Evolutionary conservation across 2,797 vertebrate genomes (phyloP).

Genomic region (Tauraco hartlaubi): DNA sequence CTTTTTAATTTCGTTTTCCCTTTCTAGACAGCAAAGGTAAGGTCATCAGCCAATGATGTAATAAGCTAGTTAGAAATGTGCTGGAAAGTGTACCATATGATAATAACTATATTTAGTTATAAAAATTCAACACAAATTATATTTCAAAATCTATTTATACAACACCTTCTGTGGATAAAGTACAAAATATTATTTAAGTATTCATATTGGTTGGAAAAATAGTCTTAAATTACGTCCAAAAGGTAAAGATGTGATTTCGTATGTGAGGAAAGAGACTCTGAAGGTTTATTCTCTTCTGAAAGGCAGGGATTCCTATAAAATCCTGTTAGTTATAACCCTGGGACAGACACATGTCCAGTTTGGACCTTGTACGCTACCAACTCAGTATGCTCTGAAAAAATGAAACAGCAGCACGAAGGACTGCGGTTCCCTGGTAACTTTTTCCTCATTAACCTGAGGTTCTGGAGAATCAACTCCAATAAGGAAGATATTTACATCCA

Average conservation of each 20-base stretch:
- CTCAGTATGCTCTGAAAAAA: background rate
- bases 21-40: constrained; percentile 20
- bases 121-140: background rate
- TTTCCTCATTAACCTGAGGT: background rate
- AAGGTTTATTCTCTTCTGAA: background rate
- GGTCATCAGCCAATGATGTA: background rate
- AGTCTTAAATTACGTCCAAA: background rate
- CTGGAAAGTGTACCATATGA: background rate
- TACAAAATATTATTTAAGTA: background rate
- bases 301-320: background rate
- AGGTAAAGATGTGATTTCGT: background rate
- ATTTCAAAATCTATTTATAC: background rate
- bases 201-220: background rate
- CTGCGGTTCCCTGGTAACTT: background rate
- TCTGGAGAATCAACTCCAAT: background rate
- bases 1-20: background rate
- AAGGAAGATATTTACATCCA: constrained; percentile 30
- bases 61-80: background rate
- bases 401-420: background rate
- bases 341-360: background rate
- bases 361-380: background rate
- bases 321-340: background rate
- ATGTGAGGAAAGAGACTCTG: background rate
- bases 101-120: background rate
- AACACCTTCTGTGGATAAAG: background rate